Percentiles rank a stretch among this genome's conserved stretches.
Conservation (phyloP, 2,113 vertebrate genomes). For the Pampusana beccarii region DNA sequence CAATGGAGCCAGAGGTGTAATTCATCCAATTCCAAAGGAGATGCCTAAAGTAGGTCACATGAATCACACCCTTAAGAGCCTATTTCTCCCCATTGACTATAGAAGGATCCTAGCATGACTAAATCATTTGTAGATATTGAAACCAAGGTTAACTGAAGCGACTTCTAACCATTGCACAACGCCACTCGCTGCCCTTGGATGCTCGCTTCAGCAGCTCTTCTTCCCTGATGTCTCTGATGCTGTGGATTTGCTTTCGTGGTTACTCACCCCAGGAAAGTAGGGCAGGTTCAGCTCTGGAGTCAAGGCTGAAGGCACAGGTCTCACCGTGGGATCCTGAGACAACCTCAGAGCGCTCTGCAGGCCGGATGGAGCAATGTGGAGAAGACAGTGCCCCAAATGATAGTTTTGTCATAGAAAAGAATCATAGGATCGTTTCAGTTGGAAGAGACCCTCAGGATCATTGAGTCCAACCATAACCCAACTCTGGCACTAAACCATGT, state of each 20-base stretch:
- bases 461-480: too few relatives aligned
- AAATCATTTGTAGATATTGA: constrained; percentile 1
- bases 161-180: not conserved
- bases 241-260: not conserved
- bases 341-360: not conserved
- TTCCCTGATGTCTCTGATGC: not conserved
- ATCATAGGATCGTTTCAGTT: too few relatives aligned
- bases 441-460: too few relatives aligned
- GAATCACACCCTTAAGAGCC: constrained; percentile 28
- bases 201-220: not conserved
- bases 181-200: too few relatives aligned
- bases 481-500: too few relatives aligned
- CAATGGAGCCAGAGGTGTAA: constrained; percentile 53
- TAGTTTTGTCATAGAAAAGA: too few relatives aligned
- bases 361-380: not conserved
- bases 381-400: not conserved
- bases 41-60: constrained; percentile 39
- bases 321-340: not conserved
- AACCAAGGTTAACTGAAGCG: not conserved
- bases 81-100: not conserved
- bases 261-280: not conserved
- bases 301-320: not conserved
- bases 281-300: not conserved
- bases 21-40: constrained; percentile 45
- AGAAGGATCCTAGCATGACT: not conserved